phyloP scores from a whole-genome alignment of 2,113 vertebrate species.

The Plecturocebus donacophilus region DNA sequence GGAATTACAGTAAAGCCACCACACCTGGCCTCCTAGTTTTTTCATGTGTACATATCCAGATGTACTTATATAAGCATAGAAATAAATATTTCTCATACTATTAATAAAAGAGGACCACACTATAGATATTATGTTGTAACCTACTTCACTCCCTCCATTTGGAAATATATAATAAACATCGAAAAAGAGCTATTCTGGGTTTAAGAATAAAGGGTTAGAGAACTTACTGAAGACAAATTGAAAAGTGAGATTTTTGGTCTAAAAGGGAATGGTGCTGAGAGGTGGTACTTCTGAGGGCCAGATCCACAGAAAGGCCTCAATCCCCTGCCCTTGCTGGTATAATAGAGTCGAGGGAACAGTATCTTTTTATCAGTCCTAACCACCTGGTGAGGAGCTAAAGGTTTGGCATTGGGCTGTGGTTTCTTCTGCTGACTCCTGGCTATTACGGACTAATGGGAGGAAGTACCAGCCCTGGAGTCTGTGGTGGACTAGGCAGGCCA shows the following conservation, averaged over 20 bases:
- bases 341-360: background rate
- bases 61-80: background rate
- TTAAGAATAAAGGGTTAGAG: slow-evolving; percentile 19
- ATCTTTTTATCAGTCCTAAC: background rate
- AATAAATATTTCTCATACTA: slow-evolving; percentile 13
- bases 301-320: background rate
- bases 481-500: background rate
- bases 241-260: slow-evolving; percentile 45
- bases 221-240: background rate
- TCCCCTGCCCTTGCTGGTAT: background rate
- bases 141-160: background rate
- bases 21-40: too few species aligned
- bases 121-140: background rate
- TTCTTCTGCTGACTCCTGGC: slow-evolving; percentile 41
- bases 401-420: slow-evolving; percentile 14
- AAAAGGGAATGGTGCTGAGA: background rate
- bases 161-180: slow-evolving; percentile 43
- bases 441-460: slow-evolving; percentile 13
- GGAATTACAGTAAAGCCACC: background rate
- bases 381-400: background rate
- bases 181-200: background rate
- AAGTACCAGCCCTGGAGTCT: slow-evolving; percentile 23
- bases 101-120: slow-evolving; percentile 9
- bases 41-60: background rate
- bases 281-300: background rate